Evolutionary conservation across 2,113 vertebrate genomes (phyloP).

Genomic region (Octodon degus): DNA sequence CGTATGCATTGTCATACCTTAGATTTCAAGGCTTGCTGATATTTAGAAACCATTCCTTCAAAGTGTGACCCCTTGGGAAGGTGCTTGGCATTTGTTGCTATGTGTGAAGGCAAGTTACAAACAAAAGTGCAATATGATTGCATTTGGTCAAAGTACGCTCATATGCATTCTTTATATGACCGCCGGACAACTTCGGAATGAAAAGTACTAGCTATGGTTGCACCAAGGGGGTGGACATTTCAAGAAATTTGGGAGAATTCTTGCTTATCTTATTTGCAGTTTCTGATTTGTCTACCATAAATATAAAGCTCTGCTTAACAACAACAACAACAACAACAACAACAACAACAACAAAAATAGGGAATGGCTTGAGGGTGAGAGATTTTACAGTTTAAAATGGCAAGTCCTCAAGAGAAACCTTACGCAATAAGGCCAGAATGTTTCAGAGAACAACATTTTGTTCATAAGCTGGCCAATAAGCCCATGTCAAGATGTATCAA

Average conservation of each 20-base stretch:
- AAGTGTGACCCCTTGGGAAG: not conserved
- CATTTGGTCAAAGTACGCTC: not conserved
- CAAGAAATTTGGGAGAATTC: not conserved
- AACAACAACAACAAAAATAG: not conserved
- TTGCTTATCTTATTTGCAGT: constrained; percentile 7
- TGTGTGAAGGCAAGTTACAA: not conserved
- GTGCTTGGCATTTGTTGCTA: not conserved
- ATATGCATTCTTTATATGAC: not conserved
- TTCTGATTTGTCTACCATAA: constrained; percentile 44
- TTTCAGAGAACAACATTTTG: not conserved
- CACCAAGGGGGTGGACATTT: not conserved
- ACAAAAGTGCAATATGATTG: not conserved
- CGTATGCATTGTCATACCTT: too few relatives aligned
- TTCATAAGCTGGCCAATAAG: constrained; percentile 18
- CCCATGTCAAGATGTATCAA: not conserved
- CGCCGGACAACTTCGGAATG: not conserved
- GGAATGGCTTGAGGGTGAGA: not conserved
- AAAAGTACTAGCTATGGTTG: not conserved
- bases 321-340: not conserved
- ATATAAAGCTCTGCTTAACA: not conserved
- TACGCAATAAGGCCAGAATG: not conserved
- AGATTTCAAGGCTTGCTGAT: not conserved
- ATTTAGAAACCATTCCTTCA: not conserved
- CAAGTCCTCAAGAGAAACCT: constrained; percentile 6
- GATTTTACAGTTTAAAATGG: not conserved